Percentiles rank a stretch among this genome's conserved stretches.
Evolutionary conservation across 2,888 invertebrate genomes (phyloP).

Genomic region (Baccha elongata): DNA sequence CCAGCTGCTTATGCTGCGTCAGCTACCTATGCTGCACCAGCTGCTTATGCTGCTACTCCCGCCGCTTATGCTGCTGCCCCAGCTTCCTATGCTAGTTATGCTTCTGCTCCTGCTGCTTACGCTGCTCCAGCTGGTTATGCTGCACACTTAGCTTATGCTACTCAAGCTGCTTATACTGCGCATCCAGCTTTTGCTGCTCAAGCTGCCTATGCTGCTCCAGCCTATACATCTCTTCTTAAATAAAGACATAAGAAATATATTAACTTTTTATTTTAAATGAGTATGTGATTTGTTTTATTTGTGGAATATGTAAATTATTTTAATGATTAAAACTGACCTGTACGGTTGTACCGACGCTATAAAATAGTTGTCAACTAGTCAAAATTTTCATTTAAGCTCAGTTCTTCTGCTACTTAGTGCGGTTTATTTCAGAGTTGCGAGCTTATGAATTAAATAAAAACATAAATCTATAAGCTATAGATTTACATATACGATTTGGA

Average conservation of each 20-base stretch:
- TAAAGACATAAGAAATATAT: slow-evolving; percentile 24
- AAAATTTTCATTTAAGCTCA: too few relatives aligned
- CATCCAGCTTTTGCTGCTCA: slow-evolving; percentile 1
- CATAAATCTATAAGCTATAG: too few relatives aligned
- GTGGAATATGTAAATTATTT: too few relatives aligned
- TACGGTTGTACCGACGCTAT: too few relatives aligned
- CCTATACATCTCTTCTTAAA: slow-evolving; percentile 20
- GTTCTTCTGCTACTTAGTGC: too few relatives aligned
- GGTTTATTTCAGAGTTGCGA: too few relatives aligned
- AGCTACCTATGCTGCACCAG: slow-evolving; percentile 36
- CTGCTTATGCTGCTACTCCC: slow-evolving; percentile 44
- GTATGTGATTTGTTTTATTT: too few relatives aligned
- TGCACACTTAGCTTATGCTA: neutral
- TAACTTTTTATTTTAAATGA: neutral
- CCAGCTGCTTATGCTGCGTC: slow-evolving; percentile 52
- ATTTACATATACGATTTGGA: too few relatives aligned
- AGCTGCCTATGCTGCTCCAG: slow-evolving; percentile 25
- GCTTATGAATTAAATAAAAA: too few relatives aligned
- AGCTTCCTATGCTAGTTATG: slow-evolving; percentile 40
- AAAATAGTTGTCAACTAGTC: too few relatives aligned
- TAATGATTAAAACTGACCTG: too few relatives aligned
- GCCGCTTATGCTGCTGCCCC: slow-evolving; percentile 43
- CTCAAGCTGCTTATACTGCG: slow-evolving; percentile 29
- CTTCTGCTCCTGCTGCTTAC: slow-evolving; percentile 10
- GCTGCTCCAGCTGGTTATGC: slow-evolving; percentile 25